Percentiles rank a stretch among this genome's conserved stretches.
phyloP scores from a whole-genome alignment of 2,888 invertebrate genomes.

The Rhagium mordax region DNA sequence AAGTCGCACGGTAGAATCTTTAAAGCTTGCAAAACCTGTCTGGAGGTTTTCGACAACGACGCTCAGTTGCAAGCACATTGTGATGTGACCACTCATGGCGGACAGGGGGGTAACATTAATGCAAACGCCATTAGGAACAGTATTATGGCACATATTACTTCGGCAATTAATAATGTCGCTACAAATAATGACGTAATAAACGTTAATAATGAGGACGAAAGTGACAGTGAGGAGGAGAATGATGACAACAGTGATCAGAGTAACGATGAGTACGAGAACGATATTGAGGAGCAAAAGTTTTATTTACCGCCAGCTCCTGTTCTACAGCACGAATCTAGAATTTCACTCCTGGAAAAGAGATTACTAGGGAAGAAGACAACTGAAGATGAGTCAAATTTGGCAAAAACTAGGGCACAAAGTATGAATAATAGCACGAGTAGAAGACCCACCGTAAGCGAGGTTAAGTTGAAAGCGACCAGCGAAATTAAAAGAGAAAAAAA shows the following conservation, averaged over 20 bases:
- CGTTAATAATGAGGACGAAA: conserved; percentile 32
- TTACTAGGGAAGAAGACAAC: conserved; percentile 58
- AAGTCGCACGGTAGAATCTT: conserved; percentile 75
- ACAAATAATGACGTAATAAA: conserved; percentile 31
- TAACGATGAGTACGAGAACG: conserved; percentile 31
- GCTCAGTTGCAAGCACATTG: conserved; percentile 70
- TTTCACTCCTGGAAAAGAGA: conserved; percentile 64
- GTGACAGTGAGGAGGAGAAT: conserved; percentile 48
- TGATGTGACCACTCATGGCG: conserved; percentile 67
- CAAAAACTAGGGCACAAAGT: conserved; percentile 21
- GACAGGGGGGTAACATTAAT: conserved; percentile 37
- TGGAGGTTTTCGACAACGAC: conserved; percentile 74
- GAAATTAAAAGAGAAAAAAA: background rate
- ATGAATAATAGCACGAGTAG: conserved; percentile 10
- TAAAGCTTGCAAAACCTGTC: conserved; percentile 74
- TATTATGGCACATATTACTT: conserved; percentile 47
- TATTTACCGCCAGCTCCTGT: conserved; percentile 2
- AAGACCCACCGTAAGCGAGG: background rate
- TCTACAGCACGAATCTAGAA: conserved; percentile 51
- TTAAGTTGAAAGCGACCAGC: background rate
- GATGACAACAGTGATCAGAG: conserved; percentile 43
- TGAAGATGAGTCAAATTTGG: conserved; percentile 42
- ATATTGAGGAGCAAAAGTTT: conserved; percentile 43
- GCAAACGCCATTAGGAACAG: conserved; percentile 41
- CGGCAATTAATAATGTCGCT: conserved; percentile 37